Conservation (phyloP, 1,140 invertebrate species). For the Polypedilum vanderplanki region DNA sequence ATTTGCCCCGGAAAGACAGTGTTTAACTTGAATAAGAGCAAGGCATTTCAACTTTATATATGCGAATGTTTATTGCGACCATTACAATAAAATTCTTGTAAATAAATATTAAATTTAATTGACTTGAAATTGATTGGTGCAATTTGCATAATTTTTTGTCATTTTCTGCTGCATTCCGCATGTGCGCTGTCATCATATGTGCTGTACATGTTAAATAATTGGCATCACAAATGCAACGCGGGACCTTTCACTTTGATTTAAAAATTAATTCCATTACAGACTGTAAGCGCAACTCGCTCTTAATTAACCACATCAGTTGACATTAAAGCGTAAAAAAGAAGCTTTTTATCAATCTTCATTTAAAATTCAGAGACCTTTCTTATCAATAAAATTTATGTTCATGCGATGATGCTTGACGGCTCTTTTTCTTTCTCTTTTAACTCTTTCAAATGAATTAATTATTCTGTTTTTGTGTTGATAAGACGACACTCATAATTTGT, state of each 20-base stretch:
- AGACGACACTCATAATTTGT: not conserved
- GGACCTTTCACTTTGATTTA: too few relatives aligned
- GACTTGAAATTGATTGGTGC: constrained; percentile 10
- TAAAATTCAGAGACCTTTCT: not conserved
- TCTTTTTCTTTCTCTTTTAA: not conserved
- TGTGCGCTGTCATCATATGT: too few relatives aligned
- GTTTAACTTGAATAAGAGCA: not conserved
- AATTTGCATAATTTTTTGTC: constrained; percentile 25
- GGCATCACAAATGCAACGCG: too few relatives aligned
- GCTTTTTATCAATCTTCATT: not conserved
- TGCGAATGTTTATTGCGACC: not conserved
- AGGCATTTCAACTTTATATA: not conserved
- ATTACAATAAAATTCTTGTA: constrained; percentile 22
- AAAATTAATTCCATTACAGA: too few relatives aligned
- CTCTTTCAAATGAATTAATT: not conserved
- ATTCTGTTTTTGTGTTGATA: not conserved
- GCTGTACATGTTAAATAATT: too few relatives aligned
- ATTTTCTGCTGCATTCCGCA: not conserved
- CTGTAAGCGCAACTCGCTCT: not conserved
- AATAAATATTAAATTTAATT: constrained; percentile 28
- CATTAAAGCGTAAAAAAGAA: constrained; percentile 13
- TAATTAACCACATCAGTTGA: constrained; percentile 9
- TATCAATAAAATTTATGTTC: constrained; percentile 20
- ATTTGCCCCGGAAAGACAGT: not conserved
- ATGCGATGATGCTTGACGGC: not conserved